Evolutionary conservation across 2,113 vertebrate genomes (phyloP), one percentile per base, ranked within the genome.

Genomic region (Grammomys dolichurus): DNA sequence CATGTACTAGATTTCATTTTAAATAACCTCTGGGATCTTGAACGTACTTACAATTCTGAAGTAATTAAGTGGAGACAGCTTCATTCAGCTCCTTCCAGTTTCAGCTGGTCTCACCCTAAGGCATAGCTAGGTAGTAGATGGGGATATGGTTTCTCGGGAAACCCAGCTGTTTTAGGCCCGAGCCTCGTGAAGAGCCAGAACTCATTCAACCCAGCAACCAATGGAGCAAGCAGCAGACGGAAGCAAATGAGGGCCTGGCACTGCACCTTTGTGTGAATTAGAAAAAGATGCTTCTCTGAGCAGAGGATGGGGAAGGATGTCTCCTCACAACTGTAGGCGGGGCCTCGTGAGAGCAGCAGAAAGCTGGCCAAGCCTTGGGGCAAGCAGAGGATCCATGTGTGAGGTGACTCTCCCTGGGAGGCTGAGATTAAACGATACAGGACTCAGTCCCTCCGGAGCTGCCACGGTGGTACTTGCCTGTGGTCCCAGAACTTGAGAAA

Each of bases 1-100:
- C 22, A 69, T 19, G 43, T 36, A 20, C 69, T 86, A n/a, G 43
- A 56, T 93, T 88, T 76, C n/a, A 93, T 84, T 87, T 94, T 8
- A 90, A 60, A 54, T 76, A 31, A 89, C 10, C 26, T 51, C 58
- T 91, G 80, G 67, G 56, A 14, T 63, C 60, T 89, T 46, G 9
- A 89, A 63, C 12, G 16, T 14, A n/a, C 58, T 91, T 89, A 58
- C 4, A 58, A 72, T 43, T 87, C 60, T 87, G 46, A 5, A 63
- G 5, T 54, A 93, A 87, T 56, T 56, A 24, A 56, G 51, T 67
- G 48, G 73, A 65, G 51, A 73, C 7, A 19, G 70, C 67, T 82
- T 48, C 7, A 14, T 36, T 82, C 60, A 43, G 46, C 56, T 87
- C n/a, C 70, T 60, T 75, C 60, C 2, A 4, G 73, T 54, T 36